A percentile compares a stretch with the other conserved stretches of the same genome.
phyloP scores from a whole-genome alignment of 2,113 vertebrate species.

The Aegithalos caudatus region DNA sequence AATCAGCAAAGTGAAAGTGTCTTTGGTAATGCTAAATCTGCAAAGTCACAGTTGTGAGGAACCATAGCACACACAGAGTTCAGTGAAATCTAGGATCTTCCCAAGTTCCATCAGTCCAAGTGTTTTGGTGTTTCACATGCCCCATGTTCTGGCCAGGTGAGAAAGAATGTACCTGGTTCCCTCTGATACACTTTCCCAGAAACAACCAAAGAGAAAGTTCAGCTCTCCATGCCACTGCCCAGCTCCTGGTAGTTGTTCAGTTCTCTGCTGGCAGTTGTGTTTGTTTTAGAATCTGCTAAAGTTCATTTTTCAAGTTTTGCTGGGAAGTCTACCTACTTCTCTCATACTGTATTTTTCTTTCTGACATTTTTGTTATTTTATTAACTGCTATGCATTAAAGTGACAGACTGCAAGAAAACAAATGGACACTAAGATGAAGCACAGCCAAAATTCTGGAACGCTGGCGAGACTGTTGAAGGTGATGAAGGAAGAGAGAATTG shows the following conservation, averaged over 20 bases:
- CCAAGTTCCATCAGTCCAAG: background rate
- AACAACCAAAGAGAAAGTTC: background rate
- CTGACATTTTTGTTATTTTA: conserved; percentile 4
- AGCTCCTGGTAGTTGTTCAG: background rate
- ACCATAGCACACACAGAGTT: background rate
- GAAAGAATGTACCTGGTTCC: background rate
- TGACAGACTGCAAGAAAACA: conserved; percentile 8
- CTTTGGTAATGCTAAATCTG: background rate
- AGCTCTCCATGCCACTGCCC: background rate
- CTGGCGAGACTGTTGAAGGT: background rate
- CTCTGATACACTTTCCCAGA: background rate
- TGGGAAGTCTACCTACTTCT: background rate
- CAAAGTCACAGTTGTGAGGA: background rate
- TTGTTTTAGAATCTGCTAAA: background rate
- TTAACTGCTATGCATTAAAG: background rate
- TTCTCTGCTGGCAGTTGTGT: background rate
- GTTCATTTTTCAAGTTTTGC: background rate
- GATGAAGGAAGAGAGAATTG: conserved; percentile 8
- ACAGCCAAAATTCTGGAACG: background rate
- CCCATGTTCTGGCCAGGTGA: background rate
- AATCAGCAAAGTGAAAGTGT: background rate
- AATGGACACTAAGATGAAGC: background rate
- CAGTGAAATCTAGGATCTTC: background rate
- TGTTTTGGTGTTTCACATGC: background rate
- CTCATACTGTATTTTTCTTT: conserved; percentile 4